Conservation (phyloP, 2,113 vertebrate species). For the Hypanus sabinus region DNA sequence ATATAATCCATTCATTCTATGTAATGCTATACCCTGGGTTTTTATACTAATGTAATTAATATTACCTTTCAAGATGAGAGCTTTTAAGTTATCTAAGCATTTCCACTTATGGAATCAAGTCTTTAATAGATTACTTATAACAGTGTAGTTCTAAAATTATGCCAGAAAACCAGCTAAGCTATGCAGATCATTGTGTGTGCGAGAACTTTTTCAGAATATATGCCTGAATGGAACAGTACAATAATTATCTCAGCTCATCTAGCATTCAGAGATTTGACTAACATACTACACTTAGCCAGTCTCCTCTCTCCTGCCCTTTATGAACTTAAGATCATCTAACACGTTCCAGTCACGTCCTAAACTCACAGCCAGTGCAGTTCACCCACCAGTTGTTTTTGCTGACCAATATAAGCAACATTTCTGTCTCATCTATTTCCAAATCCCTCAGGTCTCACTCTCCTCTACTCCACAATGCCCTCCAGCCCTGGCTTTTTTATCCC, state of each 20-base stretch:
- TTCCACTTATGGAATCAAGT: not conserved
- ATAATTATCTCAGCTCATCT: not conserved
- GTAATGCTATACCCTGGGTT: not conserved
- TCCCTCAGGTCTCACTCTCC: too few relatives aligned
- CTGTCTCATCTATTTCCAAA: too few relatives aligned
- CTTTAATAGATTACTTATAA: not conserved
- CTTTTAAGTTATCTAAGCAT: not conserved
- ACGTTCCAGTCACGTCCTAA: too few relatives aligned
- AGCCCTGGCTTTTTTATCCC: too few relatives aligned
- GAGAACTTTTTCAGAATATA: not conserved
- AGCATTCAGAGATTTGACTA: too few relatives aligned
- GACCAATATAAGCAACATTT: too few relatives aligned
- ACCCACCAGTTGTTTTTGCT: too few relatives aligned
- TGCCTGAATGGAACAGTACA: not conserved
- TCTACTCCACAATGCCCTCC: too few relatives aligned
- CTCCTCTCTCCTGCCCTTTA: too few relatives aligned
- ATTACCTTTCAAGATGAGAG: not conserved
- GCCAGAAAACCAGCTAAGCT: not conserved
- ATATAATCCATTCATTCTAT: not conserved
- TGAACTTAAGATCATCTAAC: too few relatives aligned
- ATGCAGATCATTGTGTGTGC: not conserved
- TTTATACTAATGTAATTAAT: conserved; percentile 9
- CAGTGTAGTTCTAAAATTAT: not conserved
- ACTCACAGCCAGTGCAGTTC: too few relatives aligned
- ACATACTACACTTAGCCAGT: too few relatives aligned